Conservation (phyloP, 2,888 invertebrate species). For the Phalera bucephala region DNA sequence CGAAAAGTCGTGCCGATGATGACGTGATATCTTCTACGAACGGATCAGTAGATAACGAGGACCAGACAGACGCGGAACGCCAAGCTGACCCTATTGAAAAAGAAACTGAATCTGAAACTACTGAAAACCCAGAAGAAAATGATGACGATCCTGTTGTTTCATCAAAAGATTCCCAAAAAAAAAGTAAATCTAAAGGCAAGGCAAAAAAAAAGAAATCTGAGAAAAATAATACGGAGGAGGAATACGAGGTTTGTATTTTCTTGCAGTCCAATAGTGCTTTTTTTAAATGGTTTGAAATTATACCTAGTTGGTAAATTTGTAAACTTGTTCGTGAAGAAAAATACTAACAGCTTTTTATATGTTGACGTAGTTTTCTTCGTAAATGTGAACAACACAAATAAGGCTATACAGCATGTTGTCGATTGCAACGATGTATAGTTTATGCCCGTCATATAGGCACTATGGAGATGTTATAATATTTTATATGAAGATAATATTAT, state of each 20-base stretch:
- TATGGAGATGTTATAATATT: too few relatives aligned
- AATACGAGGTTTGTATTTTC: slow-evolving; percentile 75
- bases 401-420: too few relatives aligned
- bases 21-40: slow-evolving; percentile 75
- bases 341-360: too few relatives aligned
- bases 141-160: slow-evolving; percentile 39
- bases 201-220: slow-evolving; percentile 60
- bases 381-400: too few relatives aligned
- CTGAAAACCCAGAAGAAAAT: slow-evolving; percentile 36
- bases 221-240: slow-evolving; percentile 57
- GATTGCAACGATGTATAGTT: too few relatives aligned
- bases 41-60: slow-evolving; percentile 59
- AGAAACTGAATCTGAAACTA: slow-evolving; percentile 35
- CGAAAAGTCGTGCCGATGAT: slow-evolving; percentile 70
- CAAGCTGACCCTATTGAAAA: slow-evolving; percentile 37
- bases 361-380: too few relatives aligned
- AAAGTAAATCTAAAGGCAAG: slow-evolving; percentile 46
- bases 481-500: too few relatives aligned
- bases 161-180: slow-evolving; percentile 41
- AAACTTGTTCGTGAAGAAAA: too few relatives aligned
- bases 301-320: too few relatives aligned
- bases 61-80: slow-evolving; percentile 36
- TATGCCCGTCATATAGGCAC: too few relatives aligned
- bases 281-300: too few relatives aligned
- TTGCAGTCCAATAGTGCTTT: too few relatives aligned